These are phyloP conservation scores for Ara ararauna DNA, from an alignment of 2,797 vertebrate species.

Conservation along the genomic window DNA sequence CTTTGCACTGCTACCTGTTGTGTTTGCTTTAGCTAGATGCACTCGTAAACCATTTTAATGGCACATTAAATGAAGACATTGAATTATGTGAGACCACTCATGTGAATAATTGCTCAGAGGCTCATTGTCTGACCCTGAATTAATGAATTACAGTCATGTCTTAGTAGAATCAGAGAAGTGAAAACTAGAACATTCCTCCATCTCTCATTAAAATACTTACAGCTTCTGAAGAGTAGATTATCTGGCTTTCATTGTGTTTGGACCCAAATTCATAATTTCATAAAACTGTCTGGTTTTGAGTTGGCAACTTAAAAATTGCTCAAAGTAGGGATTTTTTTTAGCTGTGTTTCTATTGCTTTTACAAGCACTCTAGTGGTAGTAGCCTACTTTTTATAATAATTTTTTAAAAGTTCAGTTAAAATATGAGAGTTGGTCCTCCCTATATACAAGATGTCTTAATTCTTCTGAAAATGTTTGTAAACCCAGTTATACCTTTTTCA, in stretches of 20 bases:
- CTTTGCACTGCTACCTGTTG: neutral
- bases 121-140: constrained; percentile 63
- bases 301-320: neutral
- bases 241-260: neutral
- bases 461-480: neutral
- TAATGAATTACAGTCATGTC: constrained; percentile 56
- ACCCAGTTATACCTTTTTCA: neutral
- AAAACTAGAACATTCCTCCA: constrained; percentile 37
- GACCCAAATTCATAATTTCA: neutral
- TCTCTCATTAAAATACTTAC: constrained; percentile 29
- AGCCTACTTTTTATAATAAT: neutral
- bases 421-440: neutral
- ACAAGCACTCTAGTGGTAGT: neutral
- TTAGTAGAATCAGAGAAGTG: constrained; percentile 52
- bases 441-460: neutral
- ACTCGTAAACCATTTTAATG: constrained; percentile 35
- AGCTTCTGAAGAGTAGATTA: neutral
- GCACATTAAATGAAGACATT: constrained; percentile 48
- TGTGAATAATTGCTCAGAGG: constrained; percentile 64
- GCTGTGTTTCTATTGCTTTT: neutral
- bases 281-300: neutral
- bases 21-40: constrained; percentile 37
- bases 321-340: neutral
- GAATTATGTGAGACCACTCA: constrained; percentile 41
- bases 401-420: neutral